Evolutionary conservation across 2,888 invertebrate genomes (phyloP).

Genomic region (Drosophila nr. perissopoda): DNA sequence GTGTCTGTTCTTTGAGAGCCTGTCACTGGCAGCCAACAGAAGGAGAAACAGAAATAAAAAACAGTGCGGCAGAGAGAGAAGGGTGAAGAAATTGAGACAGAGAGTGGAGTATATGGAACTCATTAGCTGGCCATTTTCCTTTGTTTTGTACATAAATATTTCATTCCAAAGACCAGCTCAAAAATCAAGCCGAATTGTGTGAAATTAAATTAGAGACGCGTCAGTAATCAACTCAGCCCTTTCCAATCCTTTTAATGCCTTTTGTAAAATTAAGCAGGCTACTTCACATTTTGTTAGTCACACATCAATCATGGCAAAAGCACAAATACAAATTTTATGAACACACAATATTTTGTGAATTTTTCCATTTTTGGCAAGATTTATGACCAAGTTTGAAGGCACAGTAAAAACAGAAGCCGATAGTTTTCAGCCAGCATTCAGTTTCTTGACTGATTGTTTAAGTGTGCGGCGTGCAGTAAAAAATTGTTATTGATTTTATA

Average conservation of each 20-base stretch:
- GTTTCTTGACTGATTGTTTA: slow-evolving; percentile 57
- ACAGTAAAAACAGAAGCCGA: slow-evolving; percentile 30
- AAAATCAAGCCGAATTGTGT: slow-evolving; percentile 55
- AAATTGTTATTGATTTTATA: slow-evolving; percentile 56
- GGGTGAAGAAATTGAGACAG: neutral
- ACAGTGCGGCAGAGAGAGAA: neutral
- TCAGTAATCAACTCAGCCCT: slow-evolving; percentile 59
- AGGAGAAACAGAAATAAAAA: neutral
- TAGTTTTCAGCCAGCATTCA: slow-evolving; percentile 45
- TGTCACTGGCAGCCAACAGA: slow-evolving; percentile 55
- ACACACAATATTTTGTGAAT: slow-evolving; percentile 18
- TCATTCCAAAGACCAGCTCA: slow-evolving; percentile 39
- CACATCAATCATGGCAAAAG: slow-evolving; percentile 42
- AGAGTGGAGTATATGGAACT: slow-evolving; percentile 35
- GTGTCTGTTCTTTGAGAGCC: slow-evolving; percentile 64
- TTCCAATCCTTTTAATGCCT: neutral
- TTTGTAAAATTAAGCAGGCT: neutral
- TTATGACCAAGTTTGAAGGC: slow-evolving; percentile 40
- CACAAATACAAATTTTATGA: slow-evolving; percentile 21
- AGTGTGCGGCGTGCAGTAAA: slow-evolving; percentile 36
- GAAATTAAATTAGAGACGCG: slow-evolving; percentile 69
- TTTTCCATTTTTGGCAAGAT: slow-evolving; percentile 34
- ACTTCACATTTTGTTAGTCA: neutral
- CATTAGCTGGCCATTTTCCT: slow-evolving; percentile 60
- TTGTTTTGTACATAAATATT: slow-evolving; percentile 58